Conservation (phyloP, 2,888 invertebrate genomes). For the Nezara viridula region DNA sequence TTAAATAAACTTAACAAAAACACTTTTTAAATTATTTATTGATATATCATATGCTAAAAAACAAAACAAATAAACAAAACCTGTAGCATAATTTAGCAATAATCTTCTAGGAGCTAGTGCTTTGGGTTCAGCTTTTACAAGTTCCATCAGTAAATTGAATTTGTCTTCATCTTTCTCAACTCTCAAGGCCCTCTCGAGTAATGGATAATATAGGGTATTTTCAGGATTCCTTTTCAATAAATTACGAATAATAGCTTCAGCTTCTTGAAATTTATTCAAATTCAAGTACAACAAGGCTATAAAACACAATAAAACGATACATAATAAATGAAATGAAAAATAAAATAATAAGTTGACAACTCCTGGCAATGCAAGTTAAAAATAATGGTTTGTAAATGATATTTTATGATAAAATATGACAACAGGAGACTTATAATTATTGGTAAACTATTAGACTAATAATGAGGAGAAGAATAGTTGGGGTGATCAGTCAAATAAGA, state of each 20-base stretch:
- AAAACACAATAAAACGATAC: conserved; percentile 68
- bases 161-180: conserved; percentile 81
- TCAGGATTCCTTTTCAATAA: conserved; percentile 95
- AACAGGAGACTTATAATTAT: too few species aligned
- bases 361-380: too few species aligned
- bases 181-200: conserved; percentile 87
- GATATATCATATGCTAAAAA: neutral
- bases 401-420: too few species aligned
- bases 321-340: neutral
- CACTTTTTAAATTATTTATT: neutral
- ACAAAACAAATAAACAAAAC: too few species aligned
- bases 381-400: too few species aligned
- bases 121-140: conserved; percentile 83
- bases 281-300: conserved; percentile 74
- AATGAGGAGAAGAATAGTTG: too few species aligned
- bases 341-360: too few species aligned
- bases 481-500: too few species aligned
- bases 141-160: conserved; percentile 84
- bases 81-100: conserved; percentile 87
- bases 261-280: conserved; percentile 75
- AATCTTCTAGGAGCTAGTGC: conserved; percentile 91
- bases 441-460: too few species aligned
- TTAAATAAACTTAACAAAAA: neutral
- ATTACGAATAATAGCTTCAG: conserved; percentile 85
- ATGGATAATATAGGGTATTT: conserved; percentile 92